Conservation (phyloP, 1,140 invertebrate species). For the Pteromalus puparum region DNA sequence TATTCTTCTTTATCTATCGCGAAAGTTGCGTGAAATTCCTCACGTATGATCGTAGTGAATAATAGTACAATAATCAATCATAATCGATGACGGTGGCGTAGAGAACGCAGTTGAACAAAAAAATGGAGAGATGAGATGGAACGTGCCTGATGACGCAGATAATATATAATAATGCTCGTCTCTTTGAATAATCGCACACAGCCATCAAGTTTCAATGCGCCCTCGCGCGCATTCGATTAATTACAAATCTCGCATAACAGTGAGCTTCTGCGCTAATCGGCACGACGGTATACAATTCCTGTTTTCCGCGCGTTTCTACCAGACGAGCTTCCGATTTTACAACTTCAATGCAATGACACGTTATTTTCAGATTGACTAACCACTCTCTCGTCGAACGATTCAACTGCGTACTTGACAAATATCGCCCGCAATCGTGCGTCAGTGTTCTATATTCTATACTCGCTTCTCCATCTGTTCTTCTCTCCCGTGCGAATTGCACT, state of each 20-base stretch:
- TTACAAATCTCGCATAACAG: slow-evolving; percentile 45
- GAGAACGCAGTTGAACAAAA: neutral
- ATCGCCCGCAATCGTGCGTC: neutral
- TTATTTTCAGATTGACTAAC: neutral
- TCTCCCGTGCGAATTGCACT: neutral
- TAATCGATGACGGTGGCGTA: neutral
- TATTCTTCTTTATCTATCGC: no score
- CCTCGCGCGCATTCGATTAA: slow-evolving; percentile 55
- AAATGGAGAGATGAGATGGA: slow-evolving; percentile 50
- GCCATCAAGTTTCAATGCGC: slow-evolving; percentile 57
- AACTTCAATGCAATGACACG: no score
- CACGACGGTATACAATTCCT: slow-evolving; percentile 46
- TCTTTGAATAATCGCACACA: slow-evolving; percentile 68
- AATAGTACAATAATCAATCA: no score
- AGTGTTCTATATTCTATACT: neutral
- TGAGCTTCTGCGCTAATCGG: neutral
- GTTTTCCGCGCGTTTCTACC: neutral
- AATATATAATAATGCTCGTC: slow-evolving; percentile 56
- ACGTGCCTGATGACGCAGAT: neutral
- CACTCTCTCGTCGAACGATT: neutral
- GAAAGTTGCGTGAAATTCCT: no score
- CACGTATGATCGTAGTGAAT: no score
- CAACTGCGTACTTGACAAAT: neutral
- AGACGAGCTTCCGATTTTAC: no score
- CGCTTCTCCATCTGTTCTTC: neutral